These are phyloP conservation scores for Tringa solitaria DNA, from an alignment of 2,113 vertebrate genomes.

Conservation along the genomic window DNA sequence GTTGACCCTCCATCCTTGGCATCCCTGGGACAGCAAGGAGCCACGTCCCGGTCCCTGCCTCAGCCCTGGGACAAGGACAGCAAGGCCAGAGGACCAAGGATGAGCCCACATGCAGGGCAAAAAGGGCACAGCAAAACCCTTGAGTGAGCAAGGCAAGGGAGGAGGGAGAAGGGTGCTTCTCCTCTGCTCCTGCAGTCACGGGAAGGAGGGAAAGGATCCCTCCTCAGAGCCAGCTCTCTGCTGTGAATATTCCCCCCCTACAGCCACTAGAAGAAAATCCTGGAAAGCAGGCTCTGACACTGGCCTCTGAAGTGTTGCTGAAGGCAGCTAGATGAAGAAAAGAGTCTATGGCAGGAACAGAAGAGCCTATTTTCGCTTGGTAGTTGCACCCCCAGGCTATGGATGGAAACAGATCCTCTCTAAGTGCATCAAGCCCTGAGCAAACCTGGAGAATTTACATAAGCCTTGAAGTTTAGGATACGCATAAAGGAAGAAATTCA, in stretches of 20 bases:
- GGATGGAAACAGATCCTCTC: neutral
- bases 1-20: neutral
- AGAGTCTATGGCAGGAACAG: neutral
- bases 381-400: neutral
- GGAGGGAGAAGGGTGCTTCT: fast-evolving
- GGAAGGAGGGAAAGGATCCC: neutral
- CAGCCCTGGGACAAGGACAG: neutral
- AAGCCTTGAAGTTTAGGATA: neutral
- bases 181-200: neutral
- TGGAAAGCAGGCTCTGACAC: neutral
- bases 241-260: neutral
- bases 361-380: neutral
- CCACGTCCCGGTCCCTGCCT: neutral
- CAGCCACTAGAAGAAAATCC: neutral
- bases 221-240: neutral
- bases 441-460: slow-evolving; percentile 4
- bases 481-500: neutral
- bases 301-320: neutral
- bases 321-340: neutral
- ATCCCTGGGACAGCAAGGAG: neutral
- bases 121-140: fast-evolving
- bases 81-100: neutral
- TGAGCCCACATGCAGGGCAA: neutral
- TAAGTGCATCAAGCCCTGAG: neutral
- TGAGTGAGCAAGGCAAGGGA: neutral